phyloP scores from a whole-genome alignment of 2,113 vertebrate species.

The Erythrocercus mccallii region DNA sequence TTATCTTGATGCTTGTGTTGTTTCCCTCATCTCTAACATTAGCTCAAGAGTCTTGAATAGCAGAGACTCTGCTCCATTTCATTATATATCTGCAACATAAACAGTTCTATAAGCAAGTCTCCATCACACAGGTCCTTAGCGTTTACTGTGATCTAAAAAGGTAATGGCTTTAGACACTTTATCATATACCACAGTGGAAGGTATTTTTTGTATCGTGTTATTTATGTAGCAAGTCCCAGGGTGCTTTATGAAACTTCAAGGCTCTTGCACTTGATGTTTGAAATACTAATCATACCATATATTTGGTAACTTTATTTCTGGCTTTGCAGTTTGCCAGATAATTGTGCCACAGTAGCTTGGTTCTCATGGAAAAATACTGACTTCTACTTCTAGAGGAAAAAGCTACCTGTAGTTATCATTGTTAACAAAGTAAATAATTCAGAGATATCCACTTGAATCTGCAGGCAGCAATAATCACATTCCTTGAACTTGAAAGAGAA shows the following conservation, averaged over 20 bases:
- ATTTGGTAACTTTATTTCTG: not conserved
- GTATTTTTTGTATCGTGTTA: not conserved
- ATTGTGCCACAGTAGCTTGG: not conserved
- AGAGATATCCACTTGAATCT: not conserved
- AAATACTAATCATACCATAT: not conserved
- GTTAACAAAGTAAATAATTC: not conserved
- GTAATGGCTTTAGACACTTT: not conserved
- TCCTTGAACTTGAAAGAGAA: not conserved
- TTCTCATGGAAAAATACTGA: not conserved
- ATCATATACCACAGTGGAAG: not conserved
- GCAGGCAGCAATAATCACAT: not conserved
- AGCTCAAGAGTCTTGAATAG: not conserved
- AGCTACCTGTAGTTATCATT: not conserved
- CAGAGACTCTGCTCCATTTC: not conserved
- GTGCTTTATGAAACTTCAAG: not conserved
- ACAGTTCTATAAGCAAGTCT: not conserved
- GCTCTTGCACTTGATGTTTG: not conserved
- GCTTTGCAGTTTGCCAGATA: not conserved
- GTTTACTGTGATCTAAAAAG: not conserved
- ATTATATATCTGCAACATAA: not conserved
- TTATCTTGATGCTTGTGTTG: not conserved
- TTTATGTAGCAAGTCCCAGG: not conserved
- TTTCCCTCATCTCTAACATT: not conserved
- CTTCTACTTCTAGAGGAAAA: not conserved
- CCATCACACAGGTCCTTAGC: not conserved